Conservation (phyloP, 2,797 vertebrate species). For the Spheniscus humboldti region DNA sequence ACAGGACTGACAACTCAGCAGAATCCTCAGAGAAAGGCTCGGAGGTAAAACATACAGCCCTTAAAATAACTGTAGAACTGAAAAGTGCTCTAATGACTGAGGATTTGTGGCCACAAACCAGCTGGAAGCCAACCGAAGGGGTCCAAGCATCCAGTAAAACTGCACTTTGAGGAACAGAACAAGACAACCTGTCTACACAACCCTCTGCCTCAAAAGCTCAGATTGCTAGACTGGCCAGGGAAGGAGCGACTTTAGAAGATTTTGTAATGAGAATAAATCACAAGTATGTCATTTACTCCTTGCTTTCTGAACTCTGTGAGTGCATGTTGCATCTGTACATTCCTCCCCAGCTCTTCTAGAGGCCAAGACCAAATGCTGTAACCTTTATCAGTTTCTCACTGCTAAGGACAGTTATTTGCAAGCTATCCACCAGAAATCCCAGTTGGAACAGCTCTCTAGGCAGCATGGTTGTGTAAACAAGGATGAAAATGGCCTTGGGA, state of each 20-base stretch:
- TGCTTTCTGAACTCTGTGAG: neutral
- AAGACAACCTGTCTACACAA: neutral
- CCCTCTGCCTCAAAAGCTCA: neutral
- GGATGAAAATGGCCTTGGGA: slow-evolving; percentile 32
- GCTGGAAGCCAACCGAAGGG: neutral
- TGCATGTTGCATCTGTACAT: neutral
- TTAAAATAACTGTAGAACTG: neutral
- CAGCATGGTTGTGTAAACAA: slow-evolving; percentile 18
- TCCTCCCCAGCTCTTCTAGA: neutral
- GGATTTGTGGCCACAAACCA: neutral
- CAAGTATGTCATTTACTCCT: neutral
- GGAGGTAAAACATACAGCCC: neutral
- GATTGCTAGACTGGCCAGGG: neutral
- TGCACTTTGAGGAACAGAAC: neutral
- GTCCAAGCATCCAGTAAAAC: neutral
- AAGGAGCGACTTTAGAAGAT: neutral
- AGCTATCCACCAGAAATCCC: neutral
- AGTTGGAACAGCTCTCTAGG: neutral
- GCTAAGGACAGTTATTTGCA: neutral
- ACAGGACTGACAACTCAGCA: neutral
- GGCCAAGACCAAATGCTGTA: neutral
- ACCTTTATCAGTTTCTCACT: neutral
- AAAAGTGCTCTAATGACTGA: neutral
- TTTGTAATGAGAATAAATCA: neutral
- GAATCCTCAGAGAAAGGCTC: neutral